Conservation (phyloP, 1,140 invertebrate species). For the Calephelis nemesis region DNA sequence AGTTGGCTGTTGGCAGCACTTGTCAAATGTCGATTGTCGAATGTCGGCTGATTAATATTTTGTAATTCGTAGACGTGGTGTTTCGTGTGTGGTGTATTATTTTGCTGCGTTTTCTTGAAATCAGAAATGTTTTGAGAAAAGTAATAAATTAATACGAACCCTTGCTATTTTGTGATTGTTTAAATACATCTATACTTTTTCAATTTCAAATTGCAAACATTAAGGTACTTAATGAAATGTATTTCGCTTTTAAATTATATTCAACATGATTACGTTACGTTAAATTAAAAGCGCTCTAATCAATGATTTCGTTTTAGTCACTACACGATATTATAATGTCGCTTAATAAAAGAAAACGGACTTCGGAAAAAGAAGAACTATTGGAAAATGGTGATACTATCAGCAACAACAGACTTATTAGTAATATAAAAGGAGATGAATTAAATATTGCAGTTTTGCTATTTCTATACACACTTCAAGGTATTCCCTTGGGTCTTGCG, state of each 20-base stretch:
- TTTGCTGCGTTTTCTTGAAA: neutral
- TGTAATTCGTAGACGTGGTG: conserved; percentile 30
- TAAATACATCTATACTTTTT: neutral
- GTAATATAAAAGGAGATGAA: conserved; percentile 85
- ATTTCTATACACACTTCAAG: conserved; percentile 96
- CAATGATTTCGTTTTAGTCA: conserved; percentile 47
- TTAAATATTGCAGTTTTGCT: conserved; percentile 91
- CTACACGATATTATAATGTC: conserved; percentile 55
- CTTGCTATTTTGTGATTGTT: conserved; percentile 4
- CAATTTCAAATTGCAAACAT: conserved; percentile 3
- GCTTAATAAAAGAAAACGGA: conserved; percentile 63
- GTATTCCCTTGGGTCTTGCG: conserved; percentile 96
- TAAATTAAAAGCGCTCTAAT: conserved; percentile 15
- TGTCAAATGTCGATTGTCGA: too few species aligned
- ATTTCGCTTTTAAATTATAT: neutral
- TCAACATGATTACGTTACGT: neutral
- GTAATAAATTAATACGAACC: neutral
- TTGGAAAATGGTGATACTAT: conserved; percentile 64
- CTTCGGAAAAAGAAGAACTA: conserved; percentile 59
- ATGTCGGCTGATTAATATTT: neutral
- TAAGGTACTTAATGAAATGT: conserved; percentile 1
- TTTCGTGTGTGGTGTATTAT: conserved; percentile 28
- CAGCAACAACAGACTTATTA: conserved; percentile 46
- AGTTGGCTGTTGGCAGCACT: too few species aligned
- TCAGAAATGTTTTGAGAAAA: neutral